Percentiles rank a stretch among this genome's conserved stretches.
These are phyloP conservation scores for Grammomys surdaster DNA, from an alignment of 2,113 vertebrate genomes.

Conservation along the genomic window DNA sequence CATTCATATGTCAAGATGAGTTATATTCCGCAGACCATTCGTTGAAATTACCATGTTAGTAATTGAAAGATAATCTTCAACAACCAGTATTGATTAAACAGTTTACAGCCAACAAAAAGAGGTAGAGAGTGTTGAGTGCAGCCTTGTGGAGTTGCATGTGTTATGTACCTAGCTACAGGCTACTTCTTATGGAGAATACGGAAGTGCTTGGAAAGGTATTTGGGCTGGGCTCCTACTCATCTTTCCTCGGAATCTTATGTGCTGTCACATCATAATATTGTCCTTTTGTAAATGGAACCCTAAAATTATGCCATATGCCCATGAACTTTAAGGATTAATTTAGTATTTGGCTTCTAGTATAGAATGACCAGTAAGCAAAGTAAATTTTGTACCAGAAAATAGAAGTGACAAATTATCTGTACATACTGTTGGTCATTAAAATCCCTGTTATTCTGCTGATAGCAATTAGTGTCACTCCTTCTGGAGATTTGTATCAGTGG, in stretches of 20 bases:
- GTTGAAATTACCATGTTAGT: slow-evolving; percentile 67
- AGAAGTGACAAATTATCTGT: slow-evolving; percentile 46
- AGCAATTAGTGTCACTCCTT: slow-evolving; percentile 57
- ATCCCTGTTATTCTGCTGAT: slow-evolving; percentile 33
- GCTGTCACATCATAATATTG: background rate
- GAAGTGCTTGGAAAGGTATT: slow-evolving; percentile 59
- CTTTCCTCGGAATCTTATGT: background rate
- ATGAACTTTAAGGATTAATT: slow-evolving; percentile 26
- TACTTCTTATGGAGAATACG: slow-evolving; percentile 58
- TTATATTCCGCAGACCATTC: slow-evolving; percentile 72
- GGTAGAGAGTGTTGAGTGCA: slow-evolving; percentile 19
- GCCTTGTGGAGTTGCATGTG: background rate
- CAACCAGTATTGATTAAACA: slow-evolving; percentile 55
- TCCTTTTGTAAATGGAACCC: background rate
- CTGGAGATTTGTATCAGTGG: slow-evolving; percentile 49
- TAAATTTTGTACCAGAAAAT: slow-evolving; percentile 54
- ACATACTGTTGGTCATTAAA: slow-evolving; percentile 41
- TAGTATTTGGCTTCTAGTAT: slow-evolving; percentile 48
- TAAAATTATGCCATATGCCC: slow-evolving; percentile 17
- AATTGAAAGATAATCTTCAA: slow-evolving; percentile 76
- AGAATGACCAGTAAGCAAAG: slow-evolving; percentile 47
- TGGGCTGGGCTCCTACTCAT: background rate
- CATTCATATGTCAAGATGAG: slow-evolving; percentile 65
- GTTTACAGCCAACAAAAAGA: slow-evolving; percentile 57
- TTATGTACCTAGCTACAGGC: slow-evolving; percentile 35